Base-by-base conservation (phyloP, 1,140 invertebrate species). In the Aphaenogaster floridana region DNA sequence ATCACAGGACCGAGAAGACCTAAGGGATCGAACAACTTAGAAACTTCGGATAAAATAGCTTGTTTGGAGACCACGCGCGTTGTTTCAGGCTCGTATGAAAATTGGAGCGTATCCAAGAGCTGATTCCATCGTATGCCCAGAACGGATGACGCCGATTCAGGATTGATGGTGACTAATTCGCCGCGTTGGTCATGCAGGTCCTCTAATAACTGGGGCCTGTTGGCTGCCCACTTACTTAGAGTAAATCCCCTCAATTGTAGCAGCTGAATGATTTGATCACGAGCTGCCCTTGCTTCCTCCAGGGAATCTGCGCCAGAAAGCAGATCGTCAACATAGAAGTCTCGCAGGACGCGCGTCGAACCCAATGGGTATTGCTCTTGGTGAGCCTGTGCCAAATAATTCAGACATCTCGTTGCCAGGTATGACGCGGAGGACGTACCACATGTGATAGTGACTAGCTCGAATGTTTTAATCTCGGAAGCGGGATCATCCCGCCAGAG, bases 291-390 rank as follows among this genome's bases (percentile, higher is more conserved):
- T 5, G 34, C 45, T 11, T 72, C 69, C 0, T 4, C 5, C 0
- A 72, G 0, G 15, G 69, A 4, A 4, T 72, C 48, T 8, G 69
- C 69, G 2, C 69, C 48, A 0, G 69, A 54, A 8, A 72, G 69
- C 8, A 72, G 69, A 11, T 72, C 69, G 48, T 72, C 69, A 2
- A 72, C 17, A 7, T 72, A 72, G 6, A 72, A 72, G 3, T 72
- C 52, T 3, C 69, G 21, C 4, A 7, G 1, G 3, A 72, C 45
- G 21, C 48, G 34, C 0, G 8, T 9, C 7, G 69, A 52, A 5
- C 69, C 69, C 0, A 15, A 9, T 2, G n/a, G 21, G 13, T 34
- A 72, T 17, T 54, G 45, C 28, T 50, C 48, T 13, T 34, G 15
- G 6, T 15, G n/a, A 11, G 13, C 39, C 1, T 72, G 21, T 0